phyloP scores from a whole-genome alignment of 92 coral and sea anemone species.

The Porites cylindrica region DNA sequence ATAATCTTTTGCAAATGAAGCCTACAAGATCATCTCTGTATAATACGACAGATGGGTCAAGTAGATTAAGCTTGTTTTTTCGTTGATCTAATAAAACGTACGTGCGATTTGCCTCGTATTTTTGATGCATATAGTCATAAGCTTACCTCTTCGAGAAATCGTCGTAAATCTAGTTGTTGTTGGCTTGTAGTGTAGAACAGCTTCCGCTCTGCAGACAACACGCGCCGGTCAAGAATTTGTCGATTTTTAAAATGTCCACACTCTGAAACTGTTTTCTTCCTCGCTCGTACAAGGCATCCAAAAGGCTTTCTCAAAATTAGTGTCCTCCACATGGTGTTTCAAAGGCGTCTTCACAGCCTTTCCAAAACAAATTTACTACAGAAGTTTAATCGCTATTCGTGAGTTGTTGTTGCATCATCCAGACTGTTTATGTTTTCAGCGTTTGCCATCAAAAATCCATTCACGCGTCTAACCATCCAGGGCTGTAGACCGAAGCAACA shows the following conservation, averaged over 20 bases:
- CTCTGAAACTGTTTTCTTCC: not conserved
- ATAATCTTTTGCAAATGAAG: too few species aligned
- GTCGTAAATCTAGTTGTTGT: constrained; percentile 72
- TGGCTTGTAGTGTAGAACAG: constrained; percentile 35
- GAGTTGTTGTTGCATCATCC: constrained; percentile 33
- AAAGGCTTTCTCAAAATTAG: constrained; percentile 16
- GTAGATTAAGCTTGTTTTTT: too few species aligned
- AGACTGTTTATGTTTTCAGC: not conserved
- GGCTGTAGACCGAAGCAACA: too few species aligned
- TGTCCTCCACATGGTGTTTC: constrained; percentile 29
- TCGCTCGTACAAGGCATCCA: constrained; percentile 23
- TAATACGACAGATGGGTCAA: too few species aligned
- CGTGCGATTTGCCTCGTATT: too few species aligned
- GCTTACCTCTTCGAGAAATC: constrained; percentile 94
- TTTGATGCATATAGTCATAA: not conserved
- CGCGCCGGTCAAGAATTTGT: constrained; percentile 2
- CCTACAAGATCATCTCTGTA: too few species aligned
- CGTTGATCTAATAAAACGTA: too few species aligned
- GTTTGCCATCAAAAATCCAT: not conserved
- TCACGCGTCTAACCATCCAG: too few species aligned
- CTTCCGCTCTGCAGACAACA: constrained; percentile 33
- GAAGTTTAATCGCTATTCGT: not conserved
- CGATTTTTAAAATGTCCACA: not conserved
- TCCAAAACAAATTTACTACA: too few species aligned
- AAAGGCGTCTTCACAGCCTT: not conserved